Base-by-base conservation (phyloP, 2,888 invertebrate species). In the Apoderus coryli region DNA sequence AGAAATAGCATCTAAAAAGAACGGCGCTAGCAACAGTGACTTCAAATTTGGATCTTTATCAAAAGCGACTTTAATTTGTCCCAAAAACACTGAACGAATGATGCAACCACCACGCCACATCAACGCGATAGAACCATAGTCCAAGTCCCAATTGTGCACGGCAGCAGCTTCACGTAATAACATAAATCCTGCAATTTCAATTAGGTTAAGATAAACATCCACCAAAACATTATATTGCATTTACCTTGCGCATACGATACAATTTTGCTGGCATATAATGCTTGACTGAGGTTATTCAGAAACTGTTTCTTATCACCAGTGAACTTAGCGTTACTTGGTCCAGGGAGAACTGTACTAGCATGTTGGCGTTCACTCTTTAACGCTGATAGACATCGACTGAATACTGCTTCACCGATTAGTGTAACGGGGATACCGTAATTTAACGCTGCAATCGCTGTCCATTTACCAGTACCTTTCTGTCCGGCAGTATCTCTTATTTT, bases 21-120 rank as follows among this genome's bases (percentile, higher is more conserved):
- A 98, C 23, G 86, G 80, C 49, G 93, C 95, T 48, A 96, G 56
- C 34, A 98, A 62, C 31, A 99, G 63, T 54, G 93, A 96, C 2
- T 72, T 67, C 32, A 98, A 64, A 34, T 78, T 64, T 1, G 86
- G 80, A 57, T 95, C 82, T 46, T 80, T 78, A 32, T 84, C 85
- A 56, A 85, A 98, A 1, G 98, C 96, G 10, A 73, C 69, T 64
- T 96, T 89, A 47, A 92, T 90, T 55, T 88, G 81, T 15, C 85
- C 86, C 44, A 92, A 61, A 56, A 92, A 90, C 7, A 68, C 78
- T 52, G 85, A 88, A 54, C 95, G 69, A 51, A 93, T 96, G 50
- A 96, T 96, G 57, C 95, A 96, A n/a, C 96, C 96, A 10, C 95
- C 95, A 38, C 96, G 74, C 98, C 98, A 98, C 96, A 98, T 98